These are phyloP conservation scores for Dendroctonus ponderosae DNA, from an alignment of 1,140 invertebrate genomes.

Conservation along the genomic window DNA sequence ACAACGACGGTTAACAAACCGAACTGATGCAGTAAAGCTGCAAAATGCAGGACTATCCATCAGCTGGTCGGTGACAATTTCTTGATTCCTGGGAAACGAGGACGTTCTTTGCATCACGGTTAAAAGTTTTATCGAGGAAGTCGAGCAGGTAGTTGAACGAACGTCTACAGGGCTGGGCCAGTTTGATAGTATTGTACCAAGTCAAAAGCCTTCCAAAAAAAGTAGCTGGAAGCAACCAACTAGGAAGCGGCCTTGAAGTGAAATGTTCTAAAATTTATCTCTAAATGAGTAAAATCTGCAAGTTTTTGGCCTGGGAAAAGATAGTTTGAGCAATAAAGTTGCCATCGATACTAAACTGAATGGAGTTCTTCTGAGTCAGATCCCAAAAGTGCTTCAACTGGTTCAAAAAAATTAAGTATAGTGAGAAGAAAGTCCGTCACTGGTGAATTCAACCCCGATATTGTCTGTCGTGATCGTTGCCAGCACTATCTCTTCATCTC, in stretches of 20 bases:
- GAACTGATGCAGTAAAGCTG: too few species aligned
- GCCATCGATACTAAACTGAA: too few species aligned
- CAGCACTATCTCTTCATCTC: conserved; percentile 42
- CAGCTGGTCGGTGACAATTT: conserved; percentile 14
- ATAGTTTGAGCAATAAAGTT: too few species aligned
- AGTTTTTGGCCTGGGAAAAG: too few species aligned
- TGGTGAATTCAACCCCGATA: conserved; percentile 17
- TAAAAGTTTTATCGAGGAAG: conserved; percentile 4
- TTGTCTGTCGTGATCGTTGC: conserved; percentile 23
- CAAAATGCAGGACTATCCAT: conserved; percentile 2
- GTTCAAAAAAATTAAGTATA: not conserved
- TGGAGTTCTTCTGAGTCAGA: not conserved
- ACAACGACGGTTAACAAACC: too few species aligned
- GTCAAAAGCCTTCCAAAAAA: not conserved
- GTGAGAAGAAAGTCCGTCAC: conserved; percentile 10
- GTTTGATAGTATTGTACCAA: not conserved
- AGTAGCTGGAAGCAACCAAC: not conserved
- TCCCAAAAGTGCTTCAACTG: not conserved
- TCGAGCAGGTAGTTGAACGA: conserved; percentile 5
- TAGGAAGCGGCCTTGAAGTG: not conserved
- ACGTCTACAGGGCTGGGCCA: not conserved
- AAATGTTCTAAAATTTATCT: not conserved
- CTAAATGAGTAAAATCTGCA: not conserved
- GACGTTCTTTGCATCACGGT: conserved; percentile 6
- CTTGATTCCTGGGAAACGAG: conserved; percentile 7